These are phyloP conservation scores for Amblyornis subalaris DNA, from an alignment of 2,113 vertebrate species.

Conservation along the genomic window DNA sequence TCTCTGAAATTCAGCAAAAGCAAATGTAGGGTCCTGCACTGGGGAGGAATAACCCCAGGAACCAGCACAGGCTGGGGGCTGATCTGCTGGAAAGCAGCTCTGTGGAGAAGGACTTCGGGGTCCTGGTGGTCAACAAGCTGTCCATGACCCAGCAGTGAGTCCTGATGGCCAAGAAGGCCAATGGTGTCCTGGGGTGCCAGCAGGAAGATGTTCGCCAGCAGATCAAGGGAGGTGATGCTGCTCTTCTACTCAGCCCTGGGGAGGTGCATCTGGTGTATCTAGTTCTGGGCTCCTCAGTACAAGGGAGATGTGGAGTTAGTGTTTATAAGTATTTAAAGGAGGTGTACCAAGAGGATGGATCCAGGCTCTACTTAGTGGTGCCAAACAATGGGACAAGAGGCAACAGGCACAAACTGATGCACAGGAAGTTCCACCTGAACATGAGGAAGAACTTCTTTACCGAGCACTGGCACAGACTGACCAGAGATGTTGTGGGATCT, in stretches of 20 bases:
- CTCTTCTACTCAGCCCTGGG: not conserved
- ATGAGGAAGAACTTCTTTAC: not conserved
- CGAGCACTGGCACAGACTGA: not conserved
- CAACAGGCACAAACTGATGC: not conserved
- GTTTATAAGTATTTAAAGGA: not conserved
- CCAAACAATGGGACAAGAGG: not conserved
- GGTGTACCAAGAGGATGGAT: not conserved
- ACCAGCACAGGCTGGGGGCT: not conserved
- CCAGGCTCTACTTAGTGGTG: not conserved
- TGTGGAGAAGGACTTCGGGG: fast-evolving
- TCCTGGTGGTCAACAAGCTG: not conserved
- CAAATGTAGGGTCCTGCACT: not conserved
- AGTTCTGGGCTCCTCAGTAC: not conserved
- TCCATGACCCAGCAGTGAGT: not conserved
- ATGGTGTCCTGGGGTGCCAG: not conserved
- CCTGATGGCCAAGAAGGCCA: not conserved
- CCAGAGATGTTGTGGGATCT: not conserved
- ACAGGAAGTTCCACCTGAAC: not conserved
- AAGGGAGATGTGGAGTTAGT: not conserved
- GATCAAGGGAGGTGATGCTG: fast-evolving
- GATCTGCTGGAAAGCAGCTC: not conserved
- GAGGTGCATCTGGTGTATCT: not conserved
- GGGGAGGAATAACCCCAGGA: not conserved
- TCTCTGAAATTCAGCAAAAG: not conserved
- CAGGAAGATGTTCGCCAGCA: not conserved